Conservation (phyloP, 2,113 vertebrate genomes). For the Carettochelys insculpta region DNA sequence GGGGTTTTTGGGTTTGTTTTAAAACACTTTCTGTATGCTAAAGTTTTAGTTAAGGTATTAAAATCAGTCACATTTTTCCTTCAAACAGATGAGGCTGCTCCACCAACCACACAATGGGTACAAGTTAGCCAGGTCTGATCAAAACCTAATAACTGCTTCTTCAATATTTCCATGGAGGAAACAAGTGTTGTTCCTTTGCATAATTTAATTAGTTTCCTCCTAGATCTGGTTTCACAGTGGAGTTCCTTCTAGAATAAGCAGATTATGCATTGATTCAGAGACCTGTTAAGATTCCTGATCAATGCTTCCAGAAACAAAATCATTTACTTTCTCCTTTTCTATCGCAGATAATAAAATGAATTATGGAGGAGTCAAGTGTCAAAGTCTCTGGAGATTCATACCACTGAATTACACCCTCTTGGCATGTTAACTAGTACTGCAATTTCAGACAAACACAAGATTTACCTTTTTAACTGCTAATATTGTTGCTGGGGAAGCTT, state of each 20-base stretch:
- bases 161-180: not conserved
- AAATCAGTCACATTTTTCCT: not conserved
- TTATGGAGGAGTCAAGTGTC: not conserved
- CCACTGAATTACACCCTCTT: not conserved
- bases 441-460: not conserved
- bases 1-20: too few species aligned
- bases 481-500: not conserved
- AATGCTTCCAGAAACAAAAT: not conserved
- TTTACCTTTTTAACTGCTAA: not conserved
- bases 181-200: rapidly evolving
- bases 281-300: not conserved
- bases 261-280: not conserved
- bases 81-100: not conserved
- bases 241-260: not conserved
- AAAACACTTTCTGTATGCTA: not conserved
- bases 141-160: not conserved
- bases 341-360: not conserved
- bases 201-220: not conserved
- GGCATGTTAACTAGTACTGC: not conserved
- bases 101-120: not conserved
- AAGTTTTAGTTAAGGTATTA: not conserved
- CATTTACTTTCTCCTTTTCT: not conserved
- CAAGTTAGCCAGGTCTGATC: rapidly evolving
- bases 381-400: not conserved
- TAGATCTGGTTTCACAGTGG: not conserved